Percentiles rank a stretch among this genome's conserved stretches.
Conservation (phyloP, 2,888 invertebrate genomes). For the Agrypnus murinus region DNA sequence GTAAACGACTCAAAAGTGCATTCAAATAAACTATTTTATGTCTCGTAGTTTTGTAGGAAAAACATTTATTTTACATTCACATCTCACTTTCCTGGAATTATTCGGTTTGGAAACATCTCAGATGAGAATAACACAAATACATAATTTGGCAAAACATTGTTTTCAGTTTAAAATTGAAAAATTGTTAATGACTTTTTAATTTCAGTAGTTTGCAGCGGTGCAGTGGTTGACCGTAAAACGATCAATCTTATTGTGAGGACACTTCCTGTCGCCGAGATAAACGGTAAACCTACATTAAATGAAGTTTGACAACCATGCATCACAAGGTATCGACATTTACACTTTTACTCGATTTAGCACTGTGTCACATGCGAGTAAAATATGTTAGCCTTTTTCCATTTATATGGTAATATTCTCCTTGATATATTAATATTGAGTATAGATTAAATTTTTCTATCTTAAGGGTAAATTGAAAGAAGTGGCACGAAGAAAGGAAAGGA, state of each 20-base stretch:
- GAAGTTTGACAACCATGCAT: conserved; percentile 23
- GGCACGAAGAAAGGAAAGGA: too few species aligned
- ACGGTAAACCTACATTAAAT: conserved; percentile 25
- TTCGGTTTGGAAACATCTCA: too few species aligned
- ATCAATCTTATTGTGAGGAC: conserved; percentile 18
- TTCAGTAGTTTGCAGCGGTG: not conserved
- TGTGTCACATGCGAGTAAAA: not conserved
- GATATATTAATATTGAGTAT: not conserved
- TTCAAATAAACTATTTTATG: too few species aligned
- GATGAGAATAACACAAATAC: too few species aligned
- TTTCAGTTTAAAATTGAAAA: too few species aligned
- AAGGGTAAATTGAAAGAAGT: too few species aligned
- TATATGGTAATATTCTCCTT: not conserved
- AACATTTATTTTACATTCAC: too few species aligned
- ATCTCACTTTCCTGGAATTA: too few species aligned
- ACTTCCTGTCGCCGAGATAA: conserved; percentile 22
- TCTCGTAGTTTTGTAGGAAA: too few species aligned
- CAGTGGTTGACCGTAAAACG: conserved; percentile 1
- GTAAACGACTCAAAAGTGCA: too few species aligned
- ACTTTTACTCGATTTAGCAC: conserved; percentile 10
- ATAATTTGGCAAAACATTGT: too few species aligned
- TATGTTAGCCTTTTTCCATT: conserved; percentile 10
- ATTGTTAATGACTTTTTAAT: conserved; percentile 8
- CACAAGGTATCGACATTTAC: conserved; percentile 23
- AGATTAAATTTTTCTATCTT: too few species aligned